A percentile compares a stretch with the other conserved stretches of the same genome.
Evolutionary conservation across 2,113 vertebrate species (phyloP).

Genomic region (Aspidoscelis tigris): DNA sequence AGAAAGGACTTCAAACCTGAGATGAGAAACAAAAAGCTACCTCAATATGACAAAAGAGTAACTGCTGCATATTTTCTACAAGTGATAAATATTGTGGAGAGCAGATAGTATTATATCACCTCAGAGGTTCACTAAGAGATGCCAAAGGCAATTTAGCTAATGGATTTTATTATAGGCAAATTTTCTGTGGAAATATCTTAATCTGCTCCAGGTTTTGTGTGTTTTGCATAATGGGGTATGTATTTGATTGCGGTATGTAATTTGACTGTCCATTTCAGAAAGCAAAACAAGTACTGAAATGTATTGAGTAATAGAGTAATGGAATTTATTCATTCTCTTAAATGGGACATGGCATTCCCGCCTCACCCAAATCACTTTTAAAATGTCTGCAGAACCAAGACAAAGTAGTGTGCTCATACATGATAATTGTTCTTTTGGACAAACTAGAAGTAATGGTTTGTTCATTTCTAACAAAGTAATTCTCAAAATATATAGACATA

Average conservation of each 20-base stretch:
- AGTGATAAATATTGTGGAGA: not conserved
- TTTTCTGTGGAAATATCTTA: not conserved
- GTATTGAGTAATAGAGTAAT: slow-evolving; percentile 4
- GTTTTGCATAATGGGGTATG: not conserved
- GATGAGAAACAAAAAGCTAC: not conserved
- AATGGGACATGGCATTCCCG: not conserved
- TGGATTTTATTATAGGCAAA: slow-evolving; percentile 33
- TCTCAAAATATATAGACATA: not conserved
- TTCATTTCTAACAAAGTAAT: not conserved
- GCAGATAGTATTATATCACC: not conserved
- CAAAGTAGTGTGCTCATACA: not conserved
- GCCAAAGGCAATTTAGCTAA: slow-evolving; percentile 24
- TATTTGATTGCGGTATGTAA: slow-evolving; percentile 25
- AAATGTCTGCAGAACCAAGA: not conserved
- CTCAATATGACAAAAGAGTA: not conserved
- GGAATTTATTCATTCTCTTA: slow-evolving; percentile 4
- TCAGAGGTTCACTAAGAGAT: slow-evolving; percentile 24
- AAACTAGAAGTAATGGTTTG: not conserved
- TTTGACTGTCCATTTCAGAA: slow-evolving; percentile 19
- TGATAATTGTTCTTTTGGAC: not conserved
- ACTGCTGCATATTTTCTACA: not conserved
- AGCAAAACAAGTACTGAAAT: not conserved
- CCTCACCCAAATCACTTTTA: slow-evolving; percentile 8
- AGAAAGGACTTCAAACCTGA: not conserved
- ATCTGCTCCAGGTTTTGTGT: slow-evolving; percentile 12